Base-by-base conservation (phyloP, 2,888 invertebrate genomes). In the Conops quadrifasciatus region DNA sequence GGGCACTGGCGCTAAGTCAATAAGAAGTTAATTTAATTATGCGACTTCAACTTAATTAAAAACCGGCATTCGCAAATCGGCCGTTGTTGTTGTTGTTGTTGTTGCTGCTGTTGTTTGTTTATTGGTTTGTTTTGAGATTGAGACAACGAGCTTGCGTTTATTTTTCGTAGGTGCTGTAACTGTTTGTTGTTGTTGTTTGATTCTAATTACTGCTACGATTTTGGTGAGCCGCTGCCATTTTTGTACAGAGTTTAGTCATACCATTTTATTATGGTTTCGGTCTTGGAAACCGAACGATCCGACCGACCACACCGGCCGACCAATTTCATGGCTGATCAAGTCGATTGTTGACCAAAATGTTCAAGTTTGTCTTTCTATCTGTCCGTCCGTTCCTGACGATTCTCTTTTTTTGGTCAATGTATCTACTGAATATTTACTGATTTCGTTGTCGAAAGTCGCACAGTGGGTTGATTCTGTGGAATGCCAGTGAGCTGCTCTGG, bases 11-110 rank as follows among this genome's bases (percentile, higher is more conserved):
- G 73, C 75, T 73, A 76, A 76, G 74, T 77, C 80, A 77, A 79
- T 78, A 80, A 80, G 80, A 80, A 81, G 78, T 79, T 81, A 80
- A 82, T 82, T 81, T 78, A 82, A 81, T 81, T 82, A 82, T 78
- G 79, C 80, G 81, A 79, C 80, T 80, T 77, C 78, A 75, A 76
- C 78, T 80, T 81, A 80, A 82, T 81, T 79, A 79, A 80, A 77
- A 74, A 73, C 68, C 72, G 71, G 73, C 70, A 72, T 71, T 72
- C 63, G 67, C 64, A 64, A 71, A 3, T 60, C 63, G 58, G n/a
- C n/a, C 49, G 2, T 64, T 49, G 36, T 36, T 36, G 36, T 36
- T 1, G n/a, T 65, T 53, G 51, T 3, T 26, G 36, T 66, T 56
- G 24, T 56, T 66, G 53, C 19, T 53, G 9, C 19, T 16, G 47